Evolutionary conservation across 2,113 vertebrate species (phyloP), one percentile per base, ranked within the genome.

Genomic region (Triplophysa tibetana): DNA sequence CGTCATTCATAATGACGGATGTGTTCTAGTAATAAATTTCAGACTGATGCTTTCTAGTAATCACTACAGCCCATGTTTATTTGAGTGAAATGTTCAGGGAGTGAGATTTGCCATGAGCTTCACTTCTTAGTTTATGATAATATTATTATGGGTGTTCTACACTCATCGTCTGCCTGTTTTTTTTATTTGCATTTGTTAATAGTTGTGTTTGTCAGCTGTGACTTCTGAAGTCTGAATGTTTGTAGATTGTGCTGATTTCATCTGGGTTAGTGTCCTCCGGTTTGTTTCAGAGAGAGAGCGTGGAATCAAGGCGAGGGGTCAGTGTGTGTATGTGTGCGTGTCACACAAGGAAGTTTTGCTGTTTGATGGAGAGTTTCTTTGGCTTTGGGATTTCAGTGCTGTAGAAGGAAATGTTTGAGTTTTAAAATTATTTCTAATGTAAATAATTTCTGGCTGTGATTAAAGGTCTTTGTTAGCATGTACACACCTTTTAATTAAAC

Each of bases 271-370:
- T 4, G 12, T 75, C 13, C 16, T 21, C 1, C 24, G 14, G 61
- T 24, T 13, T 21, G 52, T 64, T 64, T 43, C 23, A 17, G 74
- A 52, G 26, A 29, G 23, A 19, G 74, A 64, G 74, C 17, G 43
- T 76, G 61, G 61, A 65, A 52, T n/a, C 43, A 0, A 11, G 19
- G 56, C 63, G 23, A 65, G 74, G 43, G 41, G 74, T 76, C 58
- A 48, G 7, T 48, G 70, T 58, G 29, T 24, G 19, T 52, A 24
- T 17, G 24, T 70, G 33, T 69, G 52, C 45, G 1, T 24, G 7
- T 66, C 52, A 17, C 52, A 17, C 3, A 17, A 17, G 14, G 14
- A 19, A 17, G 52, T 54, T 16, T 54, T 54, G 14, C 5, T 54
- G 14, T 19, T 54, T 19, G 14, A 54, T 54, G 14, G 6, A 6